Base-by-base conservation (phyloP, 2,888 invertebrate genomes). In the Criorhina ranunculi region DNA sequence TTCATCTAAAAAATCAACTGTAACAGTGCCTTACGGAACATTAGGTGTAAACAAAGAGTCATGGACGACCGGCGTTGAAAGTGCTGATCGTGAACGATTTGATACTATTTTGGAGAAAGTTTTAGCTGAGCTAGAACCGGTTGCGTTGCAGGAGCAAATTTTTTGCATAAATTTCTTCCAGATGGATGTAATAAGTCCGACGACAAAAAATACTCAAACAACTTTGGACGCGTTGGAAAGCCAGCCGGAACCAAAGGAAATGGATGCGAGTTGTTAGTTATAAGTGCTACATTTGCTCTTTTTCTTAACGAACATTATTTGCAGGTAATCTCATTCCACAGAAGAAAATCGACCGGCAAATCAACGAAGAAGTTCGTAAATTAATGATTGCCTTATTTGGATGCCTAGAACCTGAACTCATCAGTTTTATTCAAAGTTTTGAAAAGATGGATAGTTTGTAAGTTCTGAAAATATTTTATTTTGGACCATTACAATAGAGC, bases 81-180 rank as follows among this genome's bases (percentile, higher is more conserved):
- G 93, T n/a, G 92, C 92, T 5, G 94, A 95, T 88, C 91, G 94
- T 29, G 92, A 93, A 78, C 91, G 93, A 53, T 94, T 93, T 87
- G 95, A 96, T 90, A 93, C 95, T 80, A 93, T 96, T 62, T 93
- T 98, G 76, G 97, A 98, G 90, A 95, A 96, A 91, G 96, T 98
- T 66, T 93, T 99, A 77, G 96, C 96, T 12, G 96, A 98, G 90
- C 93, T 99, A 86, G 98, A 98, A 90, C 96, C 96, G 3, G 95
- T 98, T 70, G 98, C 98, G 90, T 93, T 98, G 87, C 96, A 97
- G 24, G 99, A 99, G 91, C 98, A 99, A 92, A 96, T 97, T 87
- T 99, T 99, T 92, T 98, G 98, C 91, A 95, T 96, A 15, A 94
- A 95, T 82, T 99, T 99, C 93, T 98, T 99, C 91, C 96, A 97